A percentile compares a stretch with the other conserved stretches of the same genome.
phyloP scores from a whole-genome alignment of 2,797 vertebrate species.

The Cynodonichthys magdalenae region DNA sequence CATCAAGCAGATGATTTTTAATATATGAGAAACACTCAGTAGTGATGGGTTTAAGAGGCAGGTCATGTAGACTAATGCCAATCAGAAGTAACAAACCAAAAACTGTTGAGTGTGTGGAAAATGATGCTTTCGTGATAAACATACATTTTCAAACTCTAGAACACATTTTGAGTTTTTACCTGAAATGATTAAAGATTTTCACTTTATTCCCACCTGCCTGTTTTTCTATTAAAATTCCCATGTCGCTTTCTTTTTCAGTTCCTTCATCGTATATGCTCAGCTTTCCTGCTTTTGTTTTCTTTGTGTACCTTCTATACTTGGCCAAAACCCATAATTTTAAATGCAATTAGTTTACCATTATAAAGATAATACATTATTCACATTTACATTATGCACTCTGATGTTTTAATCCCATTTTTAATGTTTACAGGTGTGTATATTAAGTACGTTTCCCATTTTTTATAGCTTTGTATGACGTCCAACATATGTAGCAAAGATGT shows the following conservation, averaged over 20 bases:
- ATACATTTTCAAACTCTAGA: constrained; percentile 4
- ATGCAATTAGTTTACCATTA: background rate
- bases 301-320: constrained; percentile 3
- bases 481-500: no score
- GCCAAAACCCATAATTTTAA: constrained; percentile 13
- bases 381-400: no score
- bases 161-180: constrained; percentile 38
- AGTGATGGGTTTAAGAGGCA: background rate
- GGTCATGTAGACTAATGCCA: background rate
- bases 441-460: background rate
- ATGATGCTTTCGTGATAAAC: background rate
- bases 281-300: constrained; percentile 21
- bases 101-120: background rate
- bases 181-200: constrained; percentile 50
- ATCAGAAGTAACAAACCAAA: background rate
- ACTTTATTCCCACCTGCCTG: constrained; percentile 28
- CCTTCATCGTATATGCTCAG: constrained; percentile 37
- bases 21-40: background rate
- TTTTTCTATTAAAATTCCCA: background rate
- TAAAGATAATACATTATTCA: no score
- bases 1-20: background rate
- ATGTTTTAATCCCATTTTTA: constrained; percentile 27
- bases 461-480: background rate
- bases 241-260: constrained; percentile 9
- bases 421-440: constrained; percentile 3